These are phyloP conservation scores for Balanococcus diminutus DNA, from an alignment of 2,888 invertebrate genomes.

Conservation along the genomic window DNA sequence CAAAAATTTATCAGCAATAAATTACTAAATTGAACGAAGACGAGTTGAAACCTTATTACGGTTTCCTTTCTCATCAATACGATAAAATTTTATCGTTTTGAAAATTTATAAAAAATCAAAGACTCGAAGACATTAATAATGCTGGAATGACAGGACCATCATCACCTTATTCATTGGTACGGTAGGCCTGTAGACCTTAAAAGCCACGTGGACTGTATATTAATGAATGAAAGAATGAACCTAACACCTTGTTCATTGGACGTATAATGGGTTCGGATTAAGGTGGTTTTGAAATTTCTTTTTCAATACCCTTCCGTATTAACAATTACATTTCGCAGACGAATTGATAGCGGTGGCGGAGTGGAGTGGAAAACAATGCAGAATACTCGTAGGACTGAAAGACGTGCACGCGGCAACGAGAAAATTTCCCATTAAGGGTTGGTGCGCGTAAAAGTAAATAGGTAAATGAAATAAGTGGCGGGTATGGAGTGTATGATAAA, in stretches of 20 bases:
- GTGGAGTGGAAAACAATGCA: background rate
- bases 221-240: background rate
- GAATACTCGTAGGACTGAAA: too few relatives aligned
- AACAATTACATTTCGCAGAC: background rate
- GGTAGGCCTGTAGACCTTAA: background rate
- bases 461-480: slow-evolving; percentile 30
- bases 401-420: background rate
- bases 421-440: slow-evolving; percentile 1
- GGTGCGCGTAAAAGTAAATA: background rate
- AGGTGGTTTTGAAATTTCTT: background rate
- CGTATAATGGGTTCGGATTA: background rate
- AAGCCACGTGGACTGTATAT: background rate
- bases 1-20: background rate
- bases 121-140: background rate
- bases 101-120: background rate
- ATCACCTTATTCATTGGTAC: background rate
- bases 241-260: background rate
- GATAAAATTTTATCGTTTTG: background rate
- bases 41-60: background rate
- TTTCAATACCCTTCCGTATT: background rate
- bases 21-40: background rate
- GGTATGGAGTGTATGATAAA: background rate
- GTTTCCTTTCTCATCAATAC: background rate
- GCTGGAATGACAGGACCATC: background rate
- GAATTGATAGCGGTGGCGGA: background rate